Conservation (phyloP, 2,888 invertebrate genomes). For the Leptinotarsa haldemani region DNA sequence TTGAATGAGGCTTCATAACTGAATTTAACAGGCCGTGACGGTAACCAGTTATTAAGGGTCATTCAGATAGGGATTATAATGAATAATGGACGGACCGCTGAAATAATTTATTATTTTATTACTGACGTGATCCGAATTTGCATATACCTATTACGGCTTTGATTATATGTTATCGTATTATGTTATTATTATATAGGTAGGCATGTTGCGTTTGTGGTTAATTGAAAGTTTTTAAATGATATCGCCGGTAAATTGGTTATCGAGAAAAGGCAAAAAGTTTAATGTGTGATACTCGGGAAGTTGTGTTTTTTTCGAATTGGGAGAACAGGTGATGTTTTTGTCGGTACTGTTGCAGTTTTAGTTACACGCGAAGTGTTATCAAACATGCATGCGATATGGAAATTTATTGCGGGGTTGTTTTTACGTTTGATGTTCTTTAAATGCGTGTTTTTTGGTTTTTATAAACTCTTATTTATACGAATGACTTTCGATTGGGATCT, state of each 20-base stretch:
- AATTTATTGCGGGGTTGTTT: too few species aligned
- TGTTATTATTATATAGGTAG: constrained; percentile 30
- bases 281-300: background rate
- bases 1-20: constrained; percentile 23
- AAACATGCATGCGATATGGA: background rate
- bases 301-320: background rate
- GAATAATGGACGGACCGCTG: constrained; percentile 40
- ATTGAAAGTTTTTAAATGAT: constrained; percentile 18
- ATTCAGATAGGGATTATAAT: constrained; percentile 42
- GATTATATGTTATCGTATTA: constrained; percentile 41
- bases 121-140: constrained; percentile 42
- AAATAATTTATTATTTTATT: constrained; percentile 48
- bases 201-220: constrained; percentile 18
- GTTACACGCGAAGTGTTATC: background rate
- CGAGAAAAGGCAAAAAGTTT: background rate
- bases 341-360: background rate
- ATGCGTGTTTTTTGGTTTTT: too few species aligned
- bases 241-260: constrained; percentile 1
- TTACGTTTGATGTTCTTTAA: too few species aligned
- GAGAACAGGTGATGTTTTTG: background rate
- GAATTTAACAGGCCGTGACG: constrained; percentile 39
- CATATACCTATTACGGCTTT: constrained; percentile 43
- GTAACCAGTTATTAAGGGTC: constrained; percentile 43
- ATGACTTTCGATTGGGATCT: too few species aligned
- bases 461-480: too few species aligned